Percentiles rank a stretch among this genome's conserved stretches.
phyloP scores from a whole-genome alignment of 2,888 invertebrate species.

The Prostheceraeus crozeri region DNA sequence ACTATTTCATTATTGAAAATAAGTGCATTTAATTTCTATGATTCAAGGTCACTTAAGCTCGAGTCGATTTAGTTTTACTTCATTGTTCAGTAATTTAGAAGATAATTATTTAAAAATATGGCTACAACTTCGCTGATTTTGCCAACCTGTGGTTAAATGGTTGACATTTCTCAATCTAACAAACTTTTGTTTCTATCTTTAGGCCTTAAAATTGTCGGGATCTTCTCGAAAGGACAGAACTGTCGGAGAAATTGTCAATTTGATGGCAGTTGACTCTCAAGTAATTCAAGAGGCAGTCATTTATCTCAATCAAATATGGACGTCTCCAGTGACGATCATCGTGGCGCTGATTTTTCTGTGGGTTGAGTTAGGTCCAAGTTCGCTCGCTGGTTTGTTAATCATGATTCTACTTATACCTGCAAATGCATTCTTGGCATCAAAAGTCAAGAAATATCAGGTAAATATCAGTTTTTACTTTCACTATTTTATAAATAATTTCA shows the following conservation, averaged over 20 bases:
- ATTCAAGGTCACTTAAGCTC: too few species aligned
- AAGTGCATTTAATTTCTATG: too few species aligned
- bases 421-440: slow-evolving; percentile 54
- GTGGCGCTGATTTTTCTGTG: slow-evolving; percentile 54
- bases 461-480: too few species aligned
- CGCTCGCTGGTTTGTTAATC: slow-evolving; percentile 81
- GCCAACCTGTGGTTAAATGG: too few species aligned
- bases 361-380: slow-evolving; percentile 65
- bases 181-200: too few species aligned
- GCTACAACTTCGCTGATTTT: too few species aligned
- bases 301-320: slow-evolving; percentile 44
- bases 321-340: slow-evolving; percentile 45
- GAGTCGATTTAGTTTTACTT: too few species aligned
- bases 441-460: slow-evolving; percentile 52
- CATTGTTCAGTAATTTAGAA: too few species aligned
- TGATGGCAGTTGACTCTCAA: slow-evolving; percentile 59
- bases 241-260: slow-evolving; percentile 58
- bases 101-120: too few species aligned
- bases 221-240: slow-evolving; percentile 48
- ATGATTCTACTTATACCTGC: slow-evolving; percentile 76
- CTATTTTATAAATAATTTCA: too few species aligned
- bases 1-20: too few species aligned
- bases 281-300: slow-evolving; percentile 47
- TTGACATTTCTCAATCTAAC: too few species aligned
- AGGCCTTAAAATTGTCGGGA: slow-evolving; percentile 44